phyloP scores from a whole-genome alignment of 2,797 vertebrate genomes.

The Clarias laeviceps region DNA sequence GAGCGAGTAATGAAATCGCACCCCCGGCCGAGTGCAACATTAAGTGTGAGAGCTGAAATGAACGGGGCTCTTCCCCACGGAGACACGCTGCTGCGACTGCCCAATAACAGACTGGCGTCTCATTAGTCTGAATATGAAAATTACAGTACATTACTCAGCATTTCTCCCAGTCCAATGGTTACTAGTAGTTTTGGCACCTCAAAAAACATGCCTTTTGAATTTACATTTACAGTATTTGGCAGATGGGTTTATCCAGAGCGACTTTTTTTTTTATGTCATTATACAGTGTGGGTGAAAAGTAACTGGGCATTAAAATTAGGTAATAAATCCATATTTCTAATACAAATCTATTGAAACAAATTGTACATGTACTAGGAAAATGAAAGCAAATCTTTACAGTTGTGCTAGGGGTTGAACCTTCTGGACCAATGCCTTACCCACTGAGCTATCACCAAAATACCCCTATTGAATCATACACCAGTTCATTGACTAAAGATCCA shows the following conservation, averaged over 20 bases:
- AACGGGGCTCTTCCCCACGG: slow-evolving; percentile 14
- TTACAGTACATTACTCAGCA: slow-evolving; percentile 6
- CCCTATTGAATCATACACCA: not conserved
- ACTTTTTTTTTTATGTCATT: no score
- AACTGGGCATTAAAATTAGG: no score
- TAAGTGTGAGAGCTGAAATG: slow-evolving; percentile 38
- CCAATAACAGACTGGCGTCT: slow-evolving; percentile 14
- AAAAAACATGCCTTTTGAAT: not conserved
- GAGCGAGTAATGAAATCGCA: slow-evolving; percentile 53
- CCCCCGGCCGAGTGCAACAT: slow-evolving; percentile 47
- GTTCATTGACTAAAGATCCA: not conserved
- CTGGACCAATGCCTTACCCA: no score
- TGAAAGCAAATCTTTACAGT: no score
- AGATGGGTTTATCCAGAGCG: no score
- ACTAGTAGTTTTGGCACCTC: not conserved
- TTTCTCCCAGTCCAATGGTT: not conserved
- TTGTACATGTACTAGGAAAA: no score
- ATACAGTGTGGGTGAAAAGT: no score
- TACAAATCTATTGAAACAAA: no score
- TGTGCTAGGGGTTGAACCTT: no score
- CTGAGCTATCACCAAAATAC: no score
- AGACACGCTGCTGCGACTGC: slow-evolving; percentile 29
- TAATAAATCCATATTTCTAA: no score
- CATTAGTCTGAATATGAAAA: slow-evolving; percentile 29
- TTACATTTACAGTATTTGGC: not conserved